Evolutionary conservation across 1,140 invertebrate species (phyloP).

Genomic region (Microvelia longipes): DNA sequence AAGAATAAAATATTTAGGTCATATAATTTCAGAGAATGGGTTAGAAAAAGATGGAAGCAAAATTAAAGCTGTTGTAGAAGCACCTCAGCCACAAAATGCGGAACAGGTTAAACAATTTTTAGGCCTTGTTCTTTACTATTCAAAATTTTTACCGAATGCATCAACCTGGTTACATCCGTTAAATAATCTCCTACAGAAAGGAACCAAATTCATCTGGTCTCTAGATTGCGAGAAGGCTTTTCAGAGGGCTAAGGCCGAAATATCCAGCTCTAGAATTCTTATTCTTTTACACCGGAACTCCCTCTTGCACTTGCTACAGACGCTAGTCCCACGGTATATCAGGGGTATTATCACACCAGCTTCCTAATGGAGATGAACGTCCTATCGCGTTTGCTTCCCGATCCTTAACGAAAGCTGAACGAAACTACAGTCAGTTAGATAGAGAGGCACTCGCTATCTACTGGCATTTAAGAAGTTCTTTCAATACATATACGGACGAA

Average conservation of each 20-base stretch:
- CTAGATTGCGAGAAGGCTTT: background rate
- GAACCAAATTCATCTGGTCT: background rate
- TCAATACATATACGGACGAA: slow-evolving; percentile 19
- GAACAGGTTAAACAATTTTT: no score
- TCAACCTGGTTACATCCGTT: background rate
- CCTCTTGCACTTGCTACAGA: background rate
- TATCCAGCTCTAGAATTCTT: background rate
- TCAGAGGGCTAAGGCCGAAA: background rate
- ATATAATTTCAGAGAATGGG: no score
- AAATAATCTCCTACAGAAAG: background rate
- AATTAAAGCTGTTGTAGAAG: no score
- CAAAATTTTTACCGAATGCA: no score
- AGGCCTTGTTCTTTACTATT: no score
- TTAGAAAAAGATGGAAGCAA: no score
- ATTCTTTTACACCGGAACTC: background rate
- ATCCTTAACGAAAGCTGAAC: slow-evolving; percentile 22
- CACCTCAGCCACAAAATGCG: no score
- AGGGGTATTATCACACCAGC: slow-evolving; percentile 20
- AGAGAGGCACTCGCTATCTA: slow-evolving; percentile 32
- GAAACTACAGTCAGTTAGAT: slow-evolving; percentile 32
- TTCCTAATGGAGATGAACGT: slow-evolving; percentile 22
- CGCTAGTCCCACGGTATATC: background rate
- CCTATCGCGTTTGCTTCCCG: slow-evolving; percentile 33
- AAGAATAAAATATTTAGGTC: no score
- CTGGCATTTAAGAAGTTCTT: slow-evolving; percentile 29